Evolutionary conservation across 2,113 vertebrate genomes (phyloP).

Genomic region (Phalacrocorax carbo): DNA sequence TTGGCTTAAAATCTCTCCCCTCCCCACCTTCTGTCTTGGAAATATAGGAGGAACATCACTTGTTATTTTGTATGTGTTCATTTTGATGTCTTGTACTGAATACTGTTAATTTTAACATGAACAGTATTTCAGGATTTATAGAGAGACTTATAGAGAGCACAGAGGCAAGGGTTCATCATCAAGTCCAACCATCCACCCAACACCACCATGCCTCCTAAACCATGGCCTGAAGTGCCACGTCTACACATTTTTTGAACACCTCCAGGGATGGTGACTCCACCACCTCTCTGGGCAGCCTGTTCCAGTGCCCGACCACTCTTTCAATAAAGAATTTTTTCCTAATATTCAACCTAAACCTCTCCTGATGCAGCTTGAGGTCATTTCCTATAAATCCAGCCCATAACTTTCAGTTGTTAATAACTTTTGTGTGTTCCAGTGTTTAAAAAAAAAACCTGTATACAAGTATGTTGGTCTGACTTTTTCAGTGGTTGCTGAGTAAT

Average conservation of each 20-base stretch:
- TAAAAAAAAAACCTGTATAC: neutral
- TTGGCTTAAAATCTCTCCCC: neutral
- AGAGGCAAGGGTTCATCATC: neutral
- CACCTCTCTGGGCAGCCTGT: too few species aligned
- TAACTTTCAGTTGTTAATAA: neutral
- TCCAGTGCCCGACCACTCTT: too few species aligned
- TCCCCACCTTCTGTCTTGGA: neutral
- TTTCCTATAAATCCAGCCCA: neutral
- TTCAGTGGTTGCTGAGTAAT: neutral
- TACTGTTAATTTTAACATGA: neutral
- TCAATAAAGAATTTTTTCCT: too few species aligned
- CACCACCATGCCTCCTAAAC: too few species aligned
- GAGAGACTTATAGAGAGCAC: neutral
- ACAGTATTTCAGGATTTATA: neutral
- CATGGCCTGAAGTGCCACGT: too few species aligned
- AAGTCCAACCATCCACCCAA: too few species aligned
- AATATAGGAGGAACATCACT: neutral
- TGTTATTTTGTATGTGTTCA: neutral
- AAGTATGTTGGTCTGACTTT: neutral
- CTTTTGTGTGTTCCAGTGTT: neutral
- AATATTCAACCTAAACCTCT: too few species aligned
- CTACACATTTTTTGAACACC: too few species aligned
- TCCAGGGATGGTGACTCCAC: too few species aligned
- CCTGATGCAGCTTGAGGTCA: too few species aligned
- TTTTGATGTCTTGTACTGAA: neutral